A percentile compares a stretch with the other conserved stretches of the same genome.
phyloP scores from a whole-genome alignment of 2,113 vertebrate genomes.

The Dolichallabes microphthalmus region DNA sequence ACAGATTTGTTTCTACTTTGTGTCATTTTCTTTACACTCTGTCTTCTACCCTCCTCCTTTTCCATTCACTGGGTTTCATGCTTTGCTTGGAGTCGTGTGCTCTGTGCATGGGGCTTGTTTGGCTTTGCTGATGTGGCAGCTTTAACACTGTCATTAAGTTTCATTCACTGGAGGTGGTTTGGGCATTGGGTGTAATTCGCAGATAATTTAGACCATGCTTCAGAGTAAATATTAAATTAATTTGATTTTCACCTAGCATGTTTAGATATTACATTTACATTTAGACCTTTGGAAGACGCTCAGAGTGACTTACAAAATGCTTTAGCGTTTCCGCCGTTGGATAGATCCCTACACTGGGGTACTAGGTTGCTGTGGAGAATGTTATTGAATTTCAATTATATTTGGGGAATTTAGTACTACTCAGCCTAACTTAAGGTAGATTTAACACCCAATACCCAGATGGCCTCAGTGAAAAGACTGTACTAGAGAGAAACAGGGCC shows the following conservation, averaged over 20 bases:
- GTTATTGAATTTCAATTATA: no score
- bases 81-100: constrained; percentile 12
- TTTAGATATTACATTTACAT: background rate
- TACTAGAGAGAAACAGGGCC: no score
- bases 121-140: constrained; percentile 48
- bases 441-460: no score
- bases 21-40: background rate
- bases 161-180: background rate
- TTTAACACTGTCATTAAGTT: constrained; percentile 34
- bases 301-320: no score
- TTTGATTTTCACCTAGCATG: background rate
- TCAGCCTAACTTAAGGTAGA: no score
- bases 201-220: background rate
- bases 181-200: background rate
- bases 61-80: background rate
- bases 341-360: no score
- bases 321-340: no score
- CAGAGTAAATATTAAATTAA: background rate
- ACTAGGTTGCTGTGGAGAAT: no score
- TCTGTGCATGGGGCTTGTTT: constrained; percentile 29
- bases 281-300: no score
- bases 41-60: background rate
- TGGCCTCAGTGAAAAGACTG: no score
- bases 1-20: background rate
- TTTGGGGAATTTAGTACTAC: no score